phyloP scores from a whole-genome alignment of 2,888 invertebrate species.

The Toxonevra muliebris region DNA sequence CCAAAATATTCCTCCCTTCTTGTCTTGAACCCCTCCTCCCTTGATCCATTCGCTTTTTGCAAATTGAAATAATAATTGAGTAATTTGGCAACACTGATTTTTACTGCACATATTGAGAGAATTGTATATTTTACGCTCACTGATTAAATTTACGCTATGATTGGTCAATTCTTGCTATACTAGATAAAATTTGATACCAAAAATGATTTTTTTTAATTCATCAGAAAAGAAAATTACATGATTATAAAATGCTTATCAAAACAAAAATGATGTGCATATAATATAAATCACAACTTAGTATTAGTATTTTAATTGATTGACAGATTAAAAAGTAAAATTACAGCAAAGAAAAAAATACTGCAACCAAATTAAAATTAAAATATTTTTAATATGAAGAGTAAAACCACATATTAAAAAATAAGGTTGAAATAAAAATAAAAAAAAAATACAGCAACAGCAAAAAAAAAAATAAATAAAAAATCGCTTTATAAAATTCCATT shows the following conservation, averaged over 20 bases:
- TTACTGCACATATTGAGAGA: conserved; percentile 10
- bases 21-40: no score
- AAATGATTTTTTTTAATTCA: no score
- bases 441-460: not conserved
- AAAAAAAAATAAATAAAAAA: conserved; percentile 25
- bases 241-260: no score
- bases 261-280: no score
- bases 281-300: conserved; percentile 28
- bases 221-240: no score
- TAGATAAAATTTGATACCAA: no score
- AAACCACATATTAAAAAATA: conserved; percentile 54
- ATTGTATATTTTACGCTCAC: not conserved
- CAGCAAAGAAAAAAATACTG: no score
- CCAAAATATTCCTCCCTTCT: no score
- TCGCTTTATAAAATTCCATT: conserved; percentile 35
- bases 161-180: no score
- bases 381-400: conserved; percentile 57
- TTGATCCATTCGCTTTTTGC: no score
- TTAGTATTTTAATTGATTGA: conserved; percentile 54
- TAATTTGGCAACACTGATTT: conserved; percentile 55
- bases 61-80: no score
- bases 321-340: conserved; percentile 49
- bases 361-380: conserved; percentile 56
- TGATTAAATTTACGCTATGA: no score
- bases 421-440: conserved; percentile 25